Percentiles rank a stretch among this genome's conserved stretches.
phyloP scores from a whole-genome alignment of 53 echinoderm and acorn worm species.

The Temnopleurus reevesii region DNA sequence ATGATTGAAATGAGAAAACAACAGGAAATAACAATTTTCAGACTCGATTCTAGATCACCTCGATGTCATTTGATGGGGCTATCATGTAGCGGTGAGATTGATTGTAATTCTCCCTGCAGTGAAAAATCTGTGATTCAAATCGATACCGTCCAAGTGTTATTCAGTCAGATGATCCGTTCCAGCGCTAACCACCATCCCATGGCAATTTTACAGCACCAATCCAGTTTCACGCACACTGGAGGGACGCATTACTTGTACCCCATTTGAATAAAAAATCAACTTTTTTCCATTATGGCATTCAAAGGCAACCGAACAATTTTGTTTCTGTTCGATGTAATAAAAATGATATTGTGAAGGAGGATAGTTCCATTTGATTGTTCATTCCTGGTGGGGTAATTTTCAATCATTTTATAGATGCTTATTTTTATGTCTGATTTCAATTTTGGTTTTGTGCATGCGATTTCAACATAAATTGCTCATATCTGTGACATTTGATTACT shows the following conservation, averaged over 20 bases:
- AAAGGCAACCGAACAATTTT: too few relatives aligned
- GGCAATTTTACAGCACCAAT: background rate
- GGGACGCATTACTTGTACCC: background rate
- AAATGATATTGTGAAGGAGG: background rate
- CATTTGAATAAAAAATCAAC: background rate
- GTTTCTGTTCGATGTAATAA: background rate
- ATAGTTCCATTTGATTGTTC: too few relatives aligned
- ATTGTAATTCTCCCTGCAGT: background rate
- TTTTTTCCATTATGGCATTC: background rate
- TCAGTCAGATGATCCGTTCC: background rate
- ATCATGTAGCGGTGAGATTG: background rate
- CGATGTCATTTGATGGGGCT: background rate
- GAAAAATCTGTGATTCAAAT: constrained; percentile 12
- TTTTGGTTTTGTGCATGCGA: too few relatives aligned
- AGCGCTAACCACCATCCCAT: background rate
- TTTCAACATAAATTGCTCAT: too few relatives aligned
- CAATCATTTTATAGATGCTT: too few relatives aligned
- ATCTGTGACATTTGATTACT: too few relatives aligned
- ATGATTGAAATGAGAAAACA: background rate
- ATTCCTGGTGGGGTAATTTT: too few relatives aligned
- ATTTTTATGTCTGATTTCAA: too few relatives aligned
- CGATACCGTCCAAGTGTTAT: background rate
- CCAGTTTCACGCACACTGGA: background rate
- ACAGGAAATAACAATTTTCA: background rate
- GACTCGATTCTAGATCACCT: too few relatives aligned